A percentile compares a stretch with the other conserved stretches of the same genome.
Conservation (phyloP, 2,797 vertebrate genomes). For the Novumbra hubbsi region DNA sequence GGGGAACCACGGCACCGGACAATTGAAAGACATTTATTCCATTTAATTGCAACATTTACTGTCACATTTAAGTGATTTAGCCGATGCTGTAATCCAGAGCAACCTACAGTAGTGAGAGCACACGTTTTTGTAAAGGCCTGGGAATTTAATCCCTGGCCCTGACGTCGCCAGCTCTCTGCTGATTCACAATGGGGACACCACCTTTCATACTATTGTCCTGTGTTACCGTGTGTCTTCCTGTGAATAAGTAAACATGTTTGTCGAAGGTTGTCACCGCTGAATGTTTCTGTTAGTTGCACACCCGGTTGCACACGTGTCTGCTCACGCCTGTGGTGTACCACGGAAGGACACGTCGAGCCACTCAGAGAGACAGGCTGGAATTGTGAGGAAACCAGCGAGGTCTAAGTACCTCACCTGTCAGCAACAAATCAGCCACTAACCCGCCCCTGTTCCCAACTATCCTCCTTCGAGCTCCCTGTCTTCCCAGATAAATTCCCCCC, state of each 20-base stretch:
- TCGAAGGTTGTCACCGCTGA: too few relatives aligned
- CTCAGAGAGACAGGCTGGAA: slow-evolving; percentile 10
- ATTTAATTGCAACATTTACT: neutral
- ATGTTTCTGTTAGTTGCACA: too few relatives aligned
- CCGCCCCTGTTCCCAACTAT: neutral
- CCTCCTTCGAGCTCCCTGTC: neutral
- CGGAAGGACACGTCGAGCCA: neutral
- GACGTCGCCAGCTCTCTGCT: too few relatives aligned
- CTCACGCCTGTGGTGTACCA: neutral
- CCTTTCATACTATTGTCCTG: too few relatives aligned
- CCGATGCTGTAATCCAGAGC: too few relatives aligned
- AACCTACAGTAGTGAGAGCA: too few relatives aligned
- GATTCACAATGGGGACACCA: too few relatives aligned
- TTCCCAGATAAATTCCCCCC: slow-evolving; percentile 20
- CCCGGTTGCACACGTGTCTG: neutral
- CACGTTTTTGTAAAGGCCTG: too few relatives aligned
- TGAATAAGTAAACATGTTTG: too few relatives aligned
- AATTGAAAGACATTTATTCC: neutral
- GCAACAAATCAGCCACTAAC: slow-evolving; percentile 23
- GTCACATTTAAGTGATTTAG: too few relatives aligned
- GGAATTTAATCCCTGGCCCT: too few relatives aligned
- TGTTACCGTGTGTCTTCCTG: too few relatives aligned
- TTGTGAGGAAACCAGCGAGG: slow-evolving; percentile 5
- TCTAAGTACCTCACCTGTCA: slow-evolving; percentile 21
- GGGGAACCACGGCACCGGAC: neutral